Percentiles rank a stretch among this genome's conserved stretches.
Conservation (phyloP, 2,888 invertebrate species). For the Parnassius smintheus region DNA sequence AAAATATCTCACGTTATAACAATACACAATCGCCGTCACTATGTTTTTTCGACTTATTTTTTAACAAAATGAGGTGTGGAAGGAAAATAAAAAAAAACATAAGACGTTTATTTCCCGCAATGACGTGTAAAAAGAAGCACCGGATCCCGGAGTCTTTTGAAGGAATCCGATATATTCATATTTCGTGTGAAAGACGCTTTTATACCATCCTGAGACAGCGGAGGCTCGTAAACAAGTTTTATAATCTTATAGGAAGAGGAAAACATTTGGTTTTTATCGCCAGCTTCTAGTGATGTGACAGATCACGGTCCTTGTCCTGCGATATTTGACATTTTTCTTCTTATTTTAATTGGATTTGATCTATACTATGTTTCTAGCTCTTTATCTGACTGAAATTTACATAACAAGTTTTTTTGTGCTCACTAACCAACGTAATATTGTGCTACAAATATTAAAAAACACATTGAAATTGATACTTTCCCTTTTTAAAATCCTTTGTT, state of each 20-base stretch:
- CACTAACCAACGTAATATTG: too few relatives aligned
- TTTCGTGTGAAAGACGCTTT: conserved; percentile 31
- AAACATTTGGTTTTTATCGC: conserved; percentile 33
- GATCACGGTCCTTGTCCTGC: too few relatives aligned
- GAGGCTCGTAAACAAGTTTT: conserved; percentile 43
- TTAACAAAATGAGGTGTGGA: conserved; percentile 22
- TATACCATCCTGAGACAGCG: conserved; percentile 24
- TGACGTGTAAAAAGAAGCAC: conserved; percentile 32
- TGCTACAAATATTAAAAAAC: too few relatives aligned
- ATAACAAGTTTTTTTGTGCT: too few relatives aligned
- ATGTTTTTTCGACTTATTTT: conserved; percentile 15
- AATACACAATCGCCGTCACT: conserved; percentile 6
- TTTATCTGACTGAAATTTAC: too few relatives aligned
- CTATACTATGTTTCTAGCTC: too few relatives aligned
- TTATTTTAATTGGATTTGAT: too few relatives aligned
- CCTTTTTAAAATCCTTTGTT: too few relatives aligned
- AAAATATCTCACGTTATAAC: not conserved
- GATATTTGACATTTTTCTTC: too few relatives aligned
- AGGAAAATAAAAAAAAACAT: conserved; percentile 29
- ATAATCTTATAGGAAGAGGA: conserved; percentile 37
- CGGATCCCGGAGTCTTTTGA: conserved; percentile 27
- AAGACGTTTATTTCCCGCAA: conserved; percentile 32
- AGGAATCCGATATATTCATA: conserved; percentile 33
- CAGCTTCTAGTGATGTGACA: conserved; percentile 14
- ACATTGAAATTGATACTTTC: too few relatives aligned